Percentiles rank a stretch among this genome's conserved stretches.
phyloP scores from a whole-genome alignment of 64 coral and sea anemone genomes.

The Pocillopora damicornis region DNA sequence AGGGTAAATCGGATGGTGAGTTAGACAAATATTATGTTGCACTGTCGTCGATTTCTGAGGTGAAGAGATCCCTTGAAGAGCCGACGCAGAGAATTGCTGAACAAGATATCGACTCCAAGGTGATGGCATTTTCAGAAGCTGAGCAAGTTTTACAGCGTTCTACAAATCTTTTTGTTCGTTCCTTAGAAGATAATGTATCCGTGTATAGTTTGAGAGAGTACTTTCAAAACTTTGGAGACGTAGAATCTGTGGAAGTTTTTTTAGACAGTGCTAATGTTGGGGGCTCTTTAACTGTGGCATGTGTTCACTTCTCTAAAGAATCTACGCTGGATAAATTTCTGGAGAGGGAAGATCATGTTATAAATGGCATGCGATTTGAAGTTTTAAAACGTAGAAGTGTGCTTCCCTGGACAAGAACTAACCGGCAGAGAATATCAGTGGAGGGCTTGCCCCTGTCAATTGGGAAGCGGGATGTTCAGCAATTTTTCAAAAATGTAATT shows the following conservation, averaged over 20 bases:
- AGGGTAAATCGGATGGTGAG: not conserved
- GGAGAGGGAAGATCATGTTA: not conserved
- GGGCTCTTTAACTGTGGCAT: not conserved
- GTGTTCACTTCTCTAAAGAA: not conserved
- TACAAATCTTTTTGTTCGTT: not conserved
- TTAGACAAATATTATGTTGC: not conserved
- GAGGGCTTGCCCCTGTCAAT: not conserved
- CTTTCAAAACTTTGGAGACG: not conserved
- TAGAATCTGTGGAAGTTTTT: not conserved
- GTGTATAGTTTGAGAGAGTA: not conserved
- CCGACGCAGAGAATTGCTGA: not conserved
- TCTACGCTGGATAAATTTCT: not conserved
- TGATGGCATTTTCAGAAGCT: not conserved
- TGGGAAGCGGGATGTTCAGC: not conserved
- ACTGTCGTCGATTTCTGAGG: not conserved
- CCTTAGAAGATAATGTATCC: not conserved
- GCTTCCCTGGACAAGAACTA: not conserved
- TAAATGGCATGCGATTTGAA: not conserved
- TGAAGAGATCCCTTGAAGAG: not conserved
- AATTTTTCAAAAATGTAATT: not conserved
- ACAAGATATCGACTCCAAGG: constrained; percentile 3
- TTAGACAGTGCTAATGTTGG: not conserved
- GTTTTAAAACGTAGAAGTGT: not conserved
- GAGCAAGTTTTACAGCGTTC: not conserved
- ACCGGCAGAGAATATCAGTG: not conserved